Evolutionary conservation across 2,113 vertebrate species (phyloP).

Genomic region (Corythoichthys haematopterus): DNA sequence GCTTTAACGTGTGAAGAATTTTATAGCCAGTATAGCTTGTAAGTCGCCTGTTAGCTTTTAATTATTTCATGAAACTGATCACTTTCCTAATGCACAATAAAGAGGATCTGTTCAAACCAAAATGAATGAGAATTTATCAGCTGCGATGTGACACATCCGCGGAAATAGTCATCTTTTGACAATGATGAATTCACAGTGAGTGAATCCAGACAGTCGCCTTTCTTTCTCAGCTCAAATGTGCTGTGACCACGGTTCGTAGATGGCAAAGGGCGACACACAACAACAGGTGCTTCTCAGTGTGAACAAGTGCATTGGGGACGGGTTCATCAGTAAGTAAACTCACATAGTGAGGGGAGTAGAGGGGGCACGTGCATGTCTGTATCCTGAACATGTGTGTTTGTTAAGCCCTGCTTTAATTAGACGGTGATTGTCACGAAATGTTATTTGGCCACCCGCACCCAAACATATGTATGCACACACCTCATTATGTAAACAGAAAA

Average conservation of each 20-base stretch:
- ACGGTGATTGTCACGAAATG: conserved; percentile 31
- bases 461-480: not conserved
- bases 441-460: conserved; percentile 3
- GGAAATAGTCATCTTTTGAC: conserved; percentile 32
- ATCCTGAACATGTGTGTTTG: not conserved
- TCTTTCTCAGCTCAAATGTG: conserved; percentile 20
- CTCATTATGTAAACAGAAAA: conserved; percentile 5
- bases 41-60: not conserved
- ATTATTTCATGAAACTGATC: not conserved
- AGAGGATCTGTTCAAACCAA: conserved; percentile 5
- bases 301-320: conserved; percentile 9
- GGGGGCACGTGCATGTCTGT: conserved; percentile 5
- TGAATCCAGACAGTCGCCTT: conserved; percentile 41
- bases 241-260: not conserved
- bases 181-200: conserved; percentile 36
- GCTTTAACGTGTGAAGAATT: too few relatives aligned
- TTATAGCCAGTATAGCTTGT: too few relatives aligned
- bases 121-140: conserved; percentile 7
- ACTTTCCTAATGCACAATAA: not conserved
- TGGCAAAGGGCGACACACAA: conserved; percentile 13
- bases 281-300: conserved; percentile 48
- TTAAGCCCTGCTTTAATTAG: conserved; percentile 33
- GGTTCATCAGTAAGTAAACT: not conserved
- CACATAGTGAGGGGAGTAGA: not conserved
- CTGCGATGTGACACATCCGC: conserved; percentile 6